These are phyloP conservation scores for Drosophila suzukii DNA, from an alignment of 1,140 invertebrate species.

Conservation along the genomic window DNA sequence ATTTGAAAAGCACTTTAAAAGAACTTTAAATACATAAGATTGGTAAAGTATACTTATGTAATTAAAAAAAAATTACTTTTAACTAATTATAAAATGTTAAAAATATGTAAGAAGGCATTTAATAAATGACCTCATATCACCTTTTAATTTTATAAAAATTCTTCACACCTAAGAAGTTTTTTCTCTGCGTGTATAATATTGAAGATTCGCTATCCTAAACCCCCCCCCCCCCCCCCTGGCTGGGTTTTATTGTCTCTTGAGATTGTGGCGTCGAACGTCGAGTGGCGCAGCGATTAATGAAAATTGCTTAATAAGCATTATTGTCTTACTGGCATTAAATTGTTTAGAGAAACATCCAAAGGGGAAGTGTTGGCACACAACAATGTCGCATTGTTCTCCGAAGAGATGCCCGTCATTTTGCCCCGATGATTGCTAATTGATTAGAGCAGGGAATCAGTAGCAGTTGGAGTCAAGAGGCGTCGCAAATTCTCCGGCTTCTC, in stretches of 20 bases:
- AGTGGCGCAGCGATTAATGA: slow-evolving; percentile 77
- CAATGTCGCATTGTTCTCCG: slow-evolving; percentile 64
- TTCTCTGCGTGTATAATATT: slow-evolving; percentile 5
- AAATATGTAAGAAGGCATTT: too few species aligned
- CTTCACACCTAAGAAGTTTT: too few species aligned
- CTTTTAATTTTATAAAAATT: too few species aligned
- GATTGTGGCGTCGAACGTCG: slow-evolving; percentile 72
- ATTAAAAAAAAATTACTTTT: too few species aligned
- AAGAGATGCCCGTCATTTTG: slow-evolving; percentile 52
- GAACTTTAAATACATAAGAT: too few species aligned
- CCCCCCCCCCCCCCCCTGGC: neutral
- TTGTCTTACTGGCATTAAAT: slow-evolving; percentile 80
- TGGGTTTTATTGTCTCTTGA: slow-evolving; percentile 27
- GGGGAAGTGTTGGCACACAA: slow-evolving; percentile 28
- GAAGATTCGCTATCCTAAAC: neutral
- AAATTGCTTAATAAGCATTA: slow-evolving; percentile 83
- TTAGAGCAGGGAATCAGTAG: slow-evolving; percentile 44
- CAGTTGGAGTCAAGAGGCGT: slow-evolving; percentile 15
- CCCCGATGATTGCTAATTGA: slow-evolving; percentile 65
- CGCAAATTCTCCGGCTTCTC: neutral
- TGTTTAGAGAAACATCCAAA: slow-evolving; percentile 66
- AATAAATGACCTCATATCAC: too few species aligned
- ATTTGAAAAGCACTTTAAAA: too few species aligned
- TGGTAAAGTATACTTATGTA: too few species aligned
- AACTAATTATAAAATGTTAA: too few species aligned